These are phyloP conservation scores for Solenodon paradoxus DNA, from an alignment of 2,113 vertebrate genomes.

Conservation along the genomic window DNA sequence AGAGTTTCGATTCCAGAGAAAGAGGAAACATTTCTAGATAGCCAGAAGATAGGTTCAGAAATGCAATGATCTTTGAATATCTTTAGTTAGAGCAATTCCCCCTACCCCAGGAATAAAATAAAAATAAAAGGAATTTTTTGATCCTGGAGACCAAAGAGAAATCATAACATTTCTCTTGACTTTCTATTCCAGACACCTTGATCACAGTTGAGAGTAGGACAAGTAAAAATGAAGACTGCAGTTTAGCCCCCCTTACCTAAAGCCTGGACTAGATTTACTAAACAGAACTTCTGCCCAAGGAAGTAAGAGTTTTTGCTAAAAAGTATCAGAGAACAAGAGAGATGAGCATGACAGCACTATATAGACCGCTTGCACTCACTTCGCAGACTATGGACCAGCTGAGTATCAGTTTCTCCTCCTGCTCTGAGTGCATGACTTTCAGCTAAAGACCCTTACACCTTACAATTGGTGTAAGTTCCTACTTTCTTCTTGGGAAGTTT, in stretches of 20 bases:
- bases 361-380: not conserved
- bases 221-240: not conserved
- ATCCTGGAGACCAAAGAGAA: not conserved
- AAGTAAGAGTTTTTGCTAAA: not conserved
- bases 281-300: not conserved
- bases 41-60: not conserved
- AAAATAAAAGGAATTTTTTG: not conserved
- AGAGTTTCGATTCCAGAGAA: conserved; percentile 28
- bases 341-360: not conserved
- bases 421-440: not conserved
- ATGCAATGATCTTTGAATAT: not conserved
- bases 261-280: not conserved
- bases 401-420: not conserved
- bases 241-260: not conserved
- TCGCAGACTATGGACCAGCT: not conserved
- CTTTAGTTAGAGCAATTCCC: not conserved
- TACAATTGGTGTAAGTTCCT: not conserved
- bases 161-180: not conserved
- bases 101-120: rapidly evolving
- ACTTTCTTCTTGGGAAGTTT: not conserved
- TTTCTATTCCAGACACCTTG: not conserved
- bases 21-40: not conserved
- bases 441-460: not conserved
- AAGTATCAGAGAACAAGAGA: not conserved
- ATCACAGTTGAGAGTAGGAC: not conserved